These are phyloP conservation scores for Parazoanthus darwini DNA, from an alignment of 92 coral and sea anemone species.

Conservation along the genomic window DNA sequence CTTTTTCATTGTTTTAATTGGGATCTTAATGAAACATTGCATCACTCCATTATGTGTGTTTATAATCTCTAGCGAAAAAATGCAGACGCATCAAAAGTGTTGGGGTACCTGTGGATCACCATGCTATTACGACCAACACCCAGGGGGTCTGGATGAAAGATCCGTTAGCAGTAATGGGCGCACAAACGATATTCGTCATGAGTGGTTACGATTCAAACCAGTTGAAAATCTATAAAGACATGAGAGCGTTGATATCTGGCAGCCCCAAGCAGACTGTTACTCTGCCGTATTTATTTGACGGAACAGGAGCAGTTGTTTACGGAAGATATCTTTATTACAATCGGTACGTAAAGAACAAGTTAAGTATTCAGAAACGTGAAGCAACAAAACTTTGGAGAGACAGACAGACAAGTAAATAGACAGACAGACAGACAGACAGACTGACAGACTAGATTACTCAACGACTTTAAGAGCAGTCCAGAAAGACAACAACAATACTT, in stretches of 20 bases:
- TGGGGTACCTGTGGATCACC: constrained; percentile 13
- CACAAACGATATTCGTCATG: constrained; percentile 25
- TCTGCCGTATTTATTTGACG: constrained; percentile 37
- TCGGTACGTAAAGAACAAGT: constrained; percentile 16
- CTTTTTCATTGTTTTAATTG: not conserved
- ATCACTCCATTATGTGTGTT: no score
- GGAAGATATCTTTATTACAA: constrained; percentile 48
- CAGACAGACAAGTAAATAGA: no score
- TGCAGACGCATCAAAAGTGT: constrained; percentile 1
- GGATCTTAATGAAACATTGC: no score
- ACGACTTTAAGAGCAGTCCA: no score
- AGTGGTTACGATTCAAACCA: not conserved
- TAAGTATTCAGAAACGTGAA: not conserved
- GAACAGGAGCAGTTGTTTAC: constrained; percentile 51
- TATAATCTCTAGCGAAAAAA: not conserved
- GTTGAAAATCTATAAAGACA: constrained; percentile 19
- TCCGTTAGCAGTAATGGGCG: constrained; percentile 36
- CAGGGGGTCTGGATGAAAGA: constrained; percentile 46
- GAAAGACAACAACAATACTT: no score
- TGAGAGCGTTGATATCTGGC: constrained; percentile 25
- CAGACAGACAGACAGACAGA: no score
- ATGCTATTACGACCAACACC: not conserved
- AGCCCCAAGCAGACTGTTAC: constrained; percentile 26
- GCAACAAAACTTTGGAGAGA: no score
- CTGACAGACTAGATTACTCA: no score